Base-by-base conservation (phyloP, 2,797 vertebrate genomes). In the Parambassis ranga region DNA sequence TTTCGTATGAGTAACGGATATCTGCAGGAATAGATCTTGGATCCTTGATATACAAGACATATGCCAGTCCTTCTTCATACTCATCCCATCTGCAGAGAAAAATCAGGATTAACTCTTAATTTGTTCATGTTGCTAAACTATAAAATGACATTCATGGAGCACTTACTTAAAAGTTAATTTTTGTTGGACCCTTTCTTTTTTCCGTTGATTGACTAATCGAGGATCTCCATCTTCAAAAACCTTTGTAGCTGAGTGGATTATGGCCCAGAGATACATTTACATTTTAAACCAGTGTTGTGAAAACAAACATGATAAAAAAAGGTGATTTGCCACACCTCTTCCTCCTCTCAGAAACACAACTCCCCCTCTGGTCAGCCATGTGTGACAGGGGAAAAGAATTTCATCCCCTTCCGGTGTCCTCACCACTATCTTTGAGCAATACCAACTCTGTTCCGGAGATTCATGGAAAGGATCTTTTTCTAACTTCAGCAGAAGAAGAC, bases 311-410 rank as follows among this genome's bases (percentile, higher is more conserved):
- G n/a, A n/a, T n/a, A n/a, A n/a, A n/a, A n/a, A n/a, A n/a, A n/a
- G n/a, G n/a, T n/a, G n/a, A 53, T 43, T 0, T 20, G 31, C 2
- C 44, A 43, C 38, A 90, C 89, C 90, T 89, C 14, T 82, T 6
- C 88, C 89, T 44, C 85, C 89, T 72, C 88, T 79, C 52, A 91
- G 80, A 69, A 86, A 80, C 59, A 90, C 75, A 9, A 41, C 3
- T 26, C 88, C 77, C 15, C 81, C 76, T 4, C 77, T 76, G 38
- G 65, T 78, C 33, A 91, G 75, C 89, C 90, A 91, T 62, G 76
- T 80, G 56, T 90, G 64, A 48, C 89, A 90, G 41, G 88, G 90
- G 50, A 91, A 91, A 48, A 81, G 56, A 8, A 84, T 11, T 2
- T n/a, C 50, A 0, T 86, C 77, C 14, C 67, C 71, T 5, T 90